Evolutionary conservation across 1,140 invertebrate genomes (phyloP), one percentile per base, ranked within the genome.

Genomic region (Grapholita molesta): DNA sequence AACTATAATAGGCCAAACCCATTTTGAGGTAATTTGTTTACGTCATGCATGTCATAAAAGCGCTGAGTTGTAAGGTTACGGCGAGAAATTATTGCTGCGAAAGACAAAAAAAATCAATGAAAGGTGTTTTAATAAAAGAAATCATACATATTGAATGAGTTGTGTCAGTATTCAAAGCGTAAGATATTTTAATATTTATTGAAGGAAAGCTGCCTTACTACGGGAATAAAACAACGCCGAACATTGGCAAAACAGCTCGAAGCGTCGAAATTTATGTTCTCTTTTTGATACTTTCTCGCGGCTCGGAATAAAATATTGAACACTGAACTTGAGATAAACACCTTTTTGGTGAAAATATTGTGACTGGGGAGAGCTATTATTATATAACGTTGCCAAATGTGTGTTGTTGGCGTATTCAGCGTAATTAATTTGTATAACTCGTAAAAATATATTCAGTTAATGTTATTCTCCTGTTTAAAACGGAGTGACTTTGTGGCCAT

Each of bases 1-100:
- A 61, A 61, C 55, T 32, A 61, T 32, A 30, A 61, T 61, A 61
- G 25, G 55, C 28, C 55, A 61, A 61, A 61, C 55, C 55, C 55
- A 61, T 61, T 61, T 61, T n/a, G 24, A 12, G 15, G n/a, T 61
- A 15, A 61, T 48, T 48, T 48, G 3, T 21, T 48, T 48, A 48
- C 42, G 18, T 48, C 42, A 48, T 21, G 42, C 21, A 5, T 12
- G n/a, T 42, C 8, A 21, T 48, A 48, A n/a, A 48, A 48, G 42
- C 42, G 18, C 42, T 48, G 42, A 38, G 35, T 48, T 48, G 18
- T 21, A 21, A 48, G 42, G 42, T 48, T 48, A 48, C 42, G 42
- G 15, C 42, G 1, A 48, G 42, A 48, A 48, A 48, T 48, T 48
- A 48, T 8, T 7, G 18, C 8, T 18, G 42, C 42, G 9, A 48